A percentile compares a stretch with the other conserved stretches of the same genome.
Conservation (phyloP, 2,113 vertebrate genomes). For the Perognathus longimembris region DNA sequence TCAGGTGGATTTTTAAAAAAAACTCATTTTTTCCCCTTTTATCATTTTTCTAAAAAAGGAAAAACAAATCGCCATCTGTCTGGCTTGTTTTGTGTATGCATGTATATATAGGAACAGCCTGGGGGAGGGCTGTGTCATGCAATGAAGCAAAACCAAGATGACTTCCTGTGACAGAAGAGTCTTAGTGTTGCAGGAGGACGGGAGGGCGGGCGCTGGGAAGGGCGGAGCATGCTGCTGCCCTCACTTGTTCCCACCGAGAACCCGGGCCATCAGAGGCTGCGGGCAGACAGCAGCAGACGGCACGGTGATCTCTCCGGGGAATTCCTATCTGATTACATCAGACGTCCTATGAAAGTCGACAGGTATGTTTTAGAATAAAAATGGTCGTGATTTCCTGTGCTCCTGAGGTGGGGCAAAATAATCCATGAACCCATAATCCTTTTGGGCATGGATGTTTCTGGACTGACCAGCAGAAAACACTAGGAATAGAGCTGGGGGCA, state of each 20-base stretch:
- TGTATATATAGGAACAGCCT: background rate
- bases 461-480: slow-evolving; percentile 33
- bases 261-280: background rate
- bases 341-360: background rate
- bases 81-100: slow-evolving; percentile 44
- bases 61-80: slow-evolving; percentile 51
- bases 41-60: slow-evolving; percentile 67
- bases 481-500: background rate
- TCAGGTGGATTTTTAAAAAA: slow-evolving; percentile 56
- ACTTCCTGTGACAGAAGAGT: background rate
- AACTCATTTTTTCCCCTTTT: slow-evolving; percentile 41
- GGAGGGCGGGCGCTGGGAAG: background rate
- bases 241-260: background rate
- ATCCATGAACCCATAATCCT: background rate
- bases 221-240: background rate
- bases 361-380: background rate
- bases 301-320: background rate
- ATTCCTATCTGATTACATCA: background rate
- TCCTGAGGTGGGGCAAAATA: slow-evolving; percentile 12
- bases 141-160: slow-evolving; percentile 2
- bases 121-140: slow-evolving; percentile 62
- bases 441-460: slow-evolving; percentile 8
- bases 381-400: background rate
- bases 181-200: slow-evolving; percentile 45
- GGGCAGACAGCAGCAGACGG: slow-evolving; percentile 1